A percentile compares a stretch with the other conserved stretches of the same genome.
Evolutionary conservation across 2,113 vertebrate genomes (phyloP).

Genomic region (Pseudonaja textilis): DNA sequence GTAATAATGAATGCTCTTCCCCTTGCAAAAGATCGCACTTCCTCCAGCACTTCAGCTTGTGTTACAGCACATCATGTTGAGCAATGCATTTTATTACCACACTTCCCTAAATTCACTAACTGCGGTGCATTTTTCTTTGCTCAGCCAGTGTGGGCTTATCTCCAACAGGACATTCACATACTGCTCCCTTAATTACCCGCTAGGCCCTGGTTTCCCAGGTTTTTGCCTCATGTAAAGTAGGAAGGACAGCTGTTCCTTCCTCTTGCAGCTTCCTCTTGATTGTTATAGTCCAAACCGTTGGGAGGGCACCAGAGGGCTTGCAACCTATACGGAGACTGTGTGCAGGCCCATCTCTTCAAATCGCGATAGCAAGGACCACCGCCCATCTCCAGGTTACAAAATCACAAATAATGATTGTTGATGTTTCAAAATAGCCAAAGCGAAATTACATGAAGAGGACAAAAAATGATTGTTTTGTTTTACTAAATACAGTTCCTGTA

Average conservation of each 20-base stretch:
- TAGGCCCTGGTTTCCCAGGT: background rate
- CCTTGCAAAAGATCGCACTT: conserved; percentile 25
- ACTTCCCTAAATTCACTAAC: background rate
- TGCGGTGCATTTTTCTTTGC: background rate
- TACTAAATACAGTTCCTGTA: background rate
- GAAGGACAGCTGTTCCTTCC: background rate
- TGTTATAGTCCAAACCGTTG: background rate
- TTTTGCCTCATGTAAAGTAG: background rate
- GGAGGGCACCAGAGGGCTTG: background rate
- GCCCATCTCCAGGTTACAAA: background rate
- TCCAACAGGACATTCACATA: background rate
- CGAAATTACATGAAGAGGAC: background rate
- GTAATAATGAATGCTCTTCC: conserved; percentile 2
- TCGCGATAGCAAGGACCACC: background rate
- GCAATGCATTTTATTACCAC: background rate
- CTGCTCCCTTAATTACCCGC: background rate
- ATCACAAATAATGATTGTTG: background rate
- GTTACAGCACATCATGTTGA: conserved; percentile 2
- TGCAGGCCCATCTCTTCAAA: background rate
- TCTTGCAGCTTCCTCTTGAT: background rate
- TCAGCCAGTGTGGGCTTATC: background rate
- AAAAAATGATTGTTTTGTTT: background rate
- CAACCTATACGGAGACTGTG: background rate
- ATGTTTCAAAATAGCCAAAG: background rate
- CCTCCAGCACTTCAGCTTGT: background rate